Evolutionary conservation across 2,797 vertebrate species (phyloP), one percentile per base, ranked within the genome.

Genomic region (Botia almorhae): DNA sequence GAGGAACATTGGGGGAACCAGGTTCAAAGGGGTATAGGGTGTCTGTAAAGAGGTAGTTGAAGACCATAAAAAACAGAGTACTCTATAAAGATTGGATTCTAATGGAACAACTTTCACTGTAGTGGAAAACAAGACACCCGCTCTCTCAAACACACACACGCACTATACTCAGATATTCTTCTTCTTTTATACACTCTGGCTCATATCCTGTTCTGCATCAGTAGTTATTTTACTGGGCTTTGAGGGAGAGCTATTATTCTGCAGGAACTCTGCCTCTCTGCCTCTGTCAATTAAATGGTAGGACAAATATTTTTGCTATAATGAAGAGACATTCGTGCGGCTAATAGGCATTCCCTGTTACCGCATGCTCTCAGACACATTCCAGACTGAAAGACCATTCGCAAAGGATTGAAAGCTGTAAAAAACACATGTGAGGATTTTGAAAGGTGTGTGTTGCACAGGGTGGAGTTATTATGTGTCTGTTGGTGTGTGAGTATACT

Each of bases 1-100:
- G 46, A 83, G 79, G 85, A 83, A 85, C 83, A 78, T 85, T 78
- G 46, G 85, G 85, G 69, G 85, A 87, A 82, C 81, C 73, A 78
- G 85, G 83, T 87, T 80, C 76, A 85, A 85, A 85, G 76, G 85
- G 83, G 79, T 74, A 82, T 79, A 69, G 64, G 83, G 82, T 61
- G 48, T 85, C 69, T 71, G 69, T 36, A 58, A 72, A 67, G n/a
- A 73, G 61, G 58, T 76, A 76, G 50, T 75, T 69, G 29, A 71
- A 74, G 55, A 69, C 78, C 58, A 36, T 80, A 83, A 83, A 83
- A 81, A 78, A 77, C 70, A 74, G 72, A 82, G 67, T 51, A 39
- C 33, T 56, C 74, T 71, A 56, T 80, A 36, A 60, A 78, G 76
- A 83, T 76, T 73, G 63, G 60, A 82, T 78, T 63, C 58, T 65